phyloP scores from a whole-genome alignment of 2,888 invertebrate species.

The Tachina grossa region DNA sequence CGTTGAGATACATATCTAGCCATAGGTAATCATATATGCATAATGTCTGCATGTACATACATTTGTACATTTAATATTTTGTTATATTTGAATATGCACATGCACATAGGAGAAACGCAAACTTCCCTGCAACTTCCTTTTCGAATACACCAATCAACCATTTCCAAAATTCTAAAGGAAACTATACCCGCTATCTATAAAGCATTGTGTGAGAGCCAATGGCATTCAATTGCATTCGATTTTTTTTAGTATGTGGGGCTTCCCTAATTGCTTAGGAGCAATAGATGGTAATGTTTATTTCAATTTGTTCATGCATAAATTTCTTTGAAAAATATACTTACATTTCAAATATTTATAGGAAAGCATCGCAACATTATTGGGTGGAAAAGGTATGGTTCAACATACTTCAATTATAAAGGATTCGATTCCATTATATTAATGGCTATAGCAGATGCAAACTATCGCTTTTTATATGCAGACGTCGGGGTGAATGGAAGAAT shows the following conservation, averaged over 20 bases:
- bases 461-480: slow-evolving; percentile 38
- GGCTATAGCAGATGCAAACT: slow-evolving; percentile 40
- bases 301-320: not conserved
- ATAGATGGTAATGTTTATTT: slow-evolving; percentile 28
- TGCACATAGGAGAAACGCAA: too few relatives aligned
- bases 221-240: slow-evolving; percentile 39
- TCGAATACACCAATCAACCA: too few relatives aligned
- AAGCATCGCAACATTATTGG: slow-evolving; percentile 40
- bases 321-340: not conserved
- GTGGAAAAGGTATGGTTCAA: slow-evolving; percentile 23
- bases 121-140: too few relatives aligned
- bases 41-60: slow-evolving; percentile 3
- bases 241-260: slow-evolving; percentile 33
- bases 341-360: slow-evolving; percentile 4
- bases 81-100: slow-evolving; percentile 2
- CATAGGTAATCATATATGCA: slow-evolving; percentile 23
- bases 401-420: slow-evolving; percentile 48
- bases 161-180: too few relatives aligned
- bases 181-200: too few relatives aligned
- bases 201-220: slow-evolving; percentile 24
- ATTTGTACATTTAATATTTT: slow-evolving; percentile 7
- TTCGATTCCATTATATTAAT: slow-evolving; percentile 43
- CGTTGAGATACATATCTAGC: slow-evolving; percentile 21
- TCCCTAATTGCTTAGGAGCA: slow-evolving; percentile 47
- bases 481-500: slow-evolving; percentile 36